phyloP scores from a whole-genome alignment of 1,140 invertebrate species.

The Lithobius niger region DNA sequence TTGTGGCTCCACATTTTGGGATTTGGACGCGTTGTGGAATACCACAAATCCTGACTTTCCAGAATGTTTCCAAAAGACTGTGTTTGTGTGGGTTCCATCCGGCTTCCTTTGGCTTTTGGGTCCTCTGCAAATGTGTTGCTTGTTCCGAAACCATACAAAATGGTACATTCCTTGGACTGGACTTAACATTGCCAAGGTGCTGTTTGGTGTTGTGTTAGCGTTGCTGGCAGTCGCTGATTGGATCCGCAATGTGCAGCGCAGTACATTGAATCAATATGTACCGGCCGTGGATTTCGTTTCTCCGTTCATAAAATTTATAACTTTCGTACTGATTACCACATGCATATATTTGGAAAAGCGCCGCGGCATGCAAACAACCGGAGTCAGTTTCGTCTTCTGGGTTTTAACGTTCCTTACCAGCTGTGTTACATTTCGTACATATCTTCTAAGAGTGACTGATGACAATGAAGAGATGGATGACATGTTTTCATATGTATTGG shows the following conservation, averaged over 20 bases:
- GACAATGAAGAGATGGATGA: no score
- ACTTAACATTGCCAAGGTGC: no score
- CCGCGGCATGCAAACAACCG: background rate
- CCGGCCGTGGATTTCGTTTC: background rate
- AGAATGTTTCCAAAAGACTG: slow-evolving; percentile 74
- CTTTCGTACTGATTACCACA: background rate
- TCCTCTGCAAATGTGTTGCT: slow-evolving; percentile 53
- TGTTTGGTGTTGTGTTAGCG: no score
- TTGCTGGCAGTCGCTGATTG: no score
- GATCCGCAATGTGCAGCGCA: no score
- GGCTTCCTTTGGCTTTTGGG: slow-evolving; percentile 64
- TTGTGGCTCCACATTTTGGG: slow-evolving; percentile 41
- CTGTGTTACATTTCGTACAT: background rate
- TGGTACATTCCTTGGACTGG: no score
- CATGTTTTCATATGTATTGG: no score
- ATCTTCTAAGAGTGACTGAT: background rate
- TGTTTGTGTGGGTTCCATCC: slow-evolving; percentile 74
- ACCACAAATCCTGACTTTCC: slow-evolving; percentile 68
- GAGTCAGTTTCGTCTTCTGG: background rate
- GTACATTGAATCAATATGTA: no score
- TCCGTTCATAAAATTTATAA: background rate
- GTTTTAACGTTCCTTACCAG: background rate
- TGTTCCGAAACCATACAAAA: no score
- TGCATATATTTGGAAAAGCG: background rate
- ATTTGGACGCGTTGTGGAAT: slow-evolving; percentile 57